Base-by-base conservation (phyloP, 2,888 invertebrate genomes). In the Gerosis bhagava region DNA sequence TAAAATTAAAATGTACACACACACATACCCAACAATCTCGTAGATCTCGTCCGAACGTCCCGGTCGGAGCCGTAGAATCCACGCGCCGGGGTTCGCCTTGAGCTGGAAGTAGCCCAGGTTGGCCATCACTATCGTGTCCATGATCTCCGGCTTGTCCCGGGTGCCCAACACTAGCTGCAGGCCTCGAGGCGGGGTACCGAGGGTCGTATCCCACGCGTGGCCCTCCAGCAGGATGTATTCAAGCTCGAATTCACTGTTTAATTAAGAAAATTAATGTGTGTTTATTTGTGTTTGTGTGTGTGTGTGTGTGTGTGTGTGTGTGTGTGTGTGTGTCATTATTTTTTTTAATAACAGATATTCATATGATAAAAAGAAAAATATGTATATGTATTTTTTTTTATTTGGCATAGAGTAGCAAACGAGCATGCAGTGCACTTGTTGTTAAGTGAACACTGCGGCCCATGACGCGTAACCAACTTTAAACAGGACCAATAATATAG, bases 41-140 rank as follows among this genome's bases (percentile, higher is more conserved):
- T 98, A 99, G 54, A 99, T 97, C 49, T 99, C 98, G 1, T 94
- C 92, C 2, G 98, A 99, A 57, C 98, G 92, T 4, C 99, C 99
- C 34, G 98, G 96, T 19, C 99, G 90, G 3, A 99, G 90, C 3
- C 94, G 91, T 50, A 99, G 80, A 13, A 94, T 87, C 99, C 99
- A 99, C 6, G 97, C 96, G 0, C 99, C 99, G 1, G 99, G 99
- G 77, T 96, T 97, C 0, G 99, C 99, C 84, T 99, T 99, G 19
- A 99, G 88, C 84, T 89, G 89, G 90, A 99, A 99, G 83, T 99
- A 99, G 8, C 99, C 99, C 60, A 99, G 90, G 84, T 99, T 99
- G 4, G 99, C 99, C 99, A 99, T 99, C n/a, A 99, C 99, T 61
- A 99, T 99, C 11, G 99, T 99, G 80, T 99, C 99, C 60, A 96